Conservation (phyloP, 2,113 vertebrate species). For the Leucoraja erinaceus region DNA sequence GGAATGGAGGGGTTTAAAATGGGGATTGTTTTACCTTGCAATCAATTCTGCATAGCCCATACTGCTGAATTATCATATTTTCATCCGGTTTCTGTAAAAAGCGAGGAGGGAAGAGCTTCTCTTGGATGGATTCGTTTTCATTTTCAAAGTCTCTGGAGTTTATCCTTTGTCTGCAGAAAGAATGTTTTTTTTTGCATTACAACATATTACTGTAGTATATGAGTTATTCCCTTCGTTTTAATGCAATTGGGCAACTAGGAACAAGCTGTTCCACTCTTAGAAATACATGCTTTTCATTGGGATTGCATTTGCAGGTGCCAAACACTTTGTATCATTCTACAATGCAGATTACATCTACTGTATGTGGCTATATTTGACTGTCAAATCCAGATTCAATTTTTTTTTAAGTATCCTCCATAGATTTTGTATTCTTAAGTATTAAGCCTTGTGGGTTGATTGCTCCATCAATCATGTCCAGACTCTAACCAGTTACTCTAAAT, state of each 20-base stretch:
- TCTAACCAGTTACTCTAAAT: neutral
- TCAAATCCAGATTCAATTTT: neutral
- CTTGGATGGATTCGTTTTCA: slow-evolving; percentile 78
- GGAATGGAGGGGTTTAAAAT: neutral
- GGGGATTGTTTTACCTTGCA: slow-evolving; percentile 69
- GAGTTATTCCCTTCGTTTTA: neutral
- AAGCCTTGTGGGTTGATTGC: neutral
- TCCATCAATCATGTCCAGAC: neutral
- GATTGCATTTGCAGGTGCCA: neutral
- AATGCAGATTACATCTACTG: neutral
- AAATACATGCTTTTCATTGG: neutral
- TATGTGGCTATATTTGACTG: neutral
- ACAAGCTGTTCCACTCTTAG: neutral
- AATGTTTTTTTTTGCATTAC: neutral
- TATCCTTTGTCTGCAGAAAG: slow-evolving; percentile 65
- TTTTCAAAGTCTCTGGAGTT: slow-evolving; percentile 66
- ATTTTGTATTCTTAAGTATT: neutral
- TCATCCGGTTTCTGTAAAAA: slow-evolving; percentile 81
- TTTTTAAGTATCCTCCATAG: neutral
- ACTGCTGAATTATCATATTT: slow-evolving; percentile 77
- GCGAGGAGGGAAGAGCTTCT: slow-evolving; percentile 87
- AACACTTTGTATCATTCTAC: slow-evolving; percentile 46
- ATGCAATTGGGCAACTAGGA: neutral
- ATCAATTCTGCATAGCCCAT: slow-evolving; percentile 85
- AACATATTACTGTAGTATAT: neutral